These are phyloP conservation scores for Drosophila nigricruria DNA, from an alignment of 2,888 invertebrate genomes.

Conservation along the genomic window DNA sequence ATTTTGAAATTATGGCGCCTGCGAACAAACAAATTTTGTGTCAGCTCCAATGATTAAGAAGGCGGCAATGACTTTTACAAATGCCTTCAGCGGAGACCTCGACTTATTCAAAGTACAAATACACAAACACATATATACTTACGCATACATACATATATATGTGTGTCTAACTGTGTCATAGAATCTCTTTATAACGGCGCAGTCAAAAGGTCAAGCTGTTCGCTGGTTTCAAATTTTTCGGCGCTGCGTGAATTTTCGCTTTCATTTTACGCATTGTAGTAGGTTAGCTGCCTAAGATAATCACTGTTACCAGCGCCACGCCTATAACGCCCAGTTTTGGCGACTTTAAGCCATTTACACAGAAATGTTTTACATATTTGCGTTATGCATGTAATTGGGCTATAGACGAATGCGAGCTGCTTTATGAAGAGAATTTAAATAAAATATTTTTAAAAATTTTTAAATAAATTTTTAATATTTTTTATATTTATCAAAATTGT, in stretches of 20 bases:
- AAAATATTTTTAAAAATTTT: background rate
- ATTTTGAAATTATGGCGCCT: conserved; percentile 64
- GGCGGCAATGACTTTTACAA: conserved; percentile 58
- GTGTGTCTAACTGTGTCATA: conserved; percentile 10
- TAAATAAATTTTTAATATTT: background rate
- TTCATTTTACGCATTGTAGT: conserved; percentile 36
- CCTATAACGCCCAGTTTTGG: conserved; percentile 34
- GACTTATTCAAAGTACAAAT: conserved; percentile 3
- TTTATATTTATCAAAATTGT: background rate
- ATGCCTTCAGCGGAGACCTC: conserved; percentile 42
- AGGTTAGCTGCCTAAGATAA: conserved; percentile 39
- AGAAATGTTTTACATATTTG: conserved; percentile 74
- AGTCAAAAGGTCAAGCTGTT: conserved; percentile 50
- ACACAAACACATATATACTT: conserved; percentile 9
- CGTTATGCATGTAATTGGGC: conserved; percentile 24
- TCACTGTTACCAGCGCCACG: conserved; percentile 22
- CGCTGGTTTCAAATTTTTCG: conserved; percentile 33
- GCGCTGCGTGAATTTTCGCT: conserved; percentile 46
- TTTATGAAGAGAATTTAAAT: background rate
- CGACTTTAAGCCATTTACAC: conserved; percentile 59
- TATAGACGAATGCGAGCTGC: conserved; percentile 9
- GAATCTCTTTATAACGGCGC: conserved; percentile 4
- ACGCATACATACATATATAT: conserved; percentile 12
- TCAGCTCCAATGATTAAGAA: conserved; percentile 62
- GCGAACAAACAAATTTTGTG: conserved; percentile 46